Evolutionary conservation across 2,113 vertebrate genomes (phyloP).

Genomic region (Epinephelus cyanopodus): DNA sequence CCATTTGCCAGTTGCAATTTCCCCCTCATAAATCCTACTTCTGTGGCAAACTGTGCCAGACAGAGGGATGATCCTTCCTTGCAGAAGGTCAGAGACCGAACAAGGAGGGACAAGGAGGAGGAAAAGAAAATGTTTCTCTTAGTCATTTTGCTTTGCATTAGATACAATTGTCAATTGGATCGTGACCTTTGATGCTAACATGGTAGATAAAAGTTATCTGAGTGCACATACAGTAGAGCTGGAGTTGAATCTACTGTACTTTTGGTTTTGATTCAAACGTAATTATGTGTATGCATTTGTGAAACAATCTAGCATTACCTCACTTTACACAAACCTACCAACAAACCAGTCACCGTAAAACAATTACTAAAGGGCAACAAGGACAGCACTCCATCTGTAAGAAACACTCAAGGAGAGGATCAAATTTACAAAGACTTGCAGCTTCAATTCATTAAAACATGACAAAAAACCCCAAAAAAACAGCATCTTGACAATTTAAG

Average conservation of each 20-base stretch:
- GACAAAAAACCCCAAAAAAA: background rate
- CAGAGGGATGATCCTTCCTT: constrained; percentile 68
- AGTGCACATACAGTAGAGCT: background rate
- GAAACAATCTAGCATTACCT: background rate
- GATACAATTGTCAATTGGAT: constrained; percentile 28
- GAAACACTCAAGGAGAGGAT: background rate
- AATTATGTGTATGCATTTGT: background rate
- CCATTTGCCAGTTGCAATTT: constrained; percentile 82
- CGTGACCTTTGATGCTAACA: constrained; percentile 21
- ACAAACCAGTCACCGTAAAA: constrained; percentile 4
- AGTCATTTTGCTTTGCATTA: constrained; percentile 13
- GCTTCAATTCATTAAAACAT: background rate
- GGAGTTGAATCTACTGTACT: background rate
- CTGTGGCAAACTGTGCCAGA: constrained; percentile 77
- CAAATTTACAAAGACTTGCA: background rate
- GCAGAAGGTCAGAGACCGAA: constrained; percentile 71
- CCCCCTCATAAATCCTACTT: constrained; percentile 79
- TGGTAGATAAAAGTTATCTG: constrained; percentile 16
- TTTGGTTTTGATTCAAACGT: constrained; percentile 13
- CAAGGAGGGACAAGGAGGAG: constrained; percentile 53
- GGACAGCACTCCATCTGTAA: constrained; percentile 20
- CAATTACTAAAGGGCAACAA: background rate
- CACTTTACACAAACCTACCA: background rate
- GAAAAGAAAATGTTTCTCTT: constrained; percentile 59
- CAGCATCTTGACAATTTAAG: background rate